Evolutionary conservation across 2,888 invertebrate genomes (phyloP).

Genomic region (Euclidia mi): DNA sequence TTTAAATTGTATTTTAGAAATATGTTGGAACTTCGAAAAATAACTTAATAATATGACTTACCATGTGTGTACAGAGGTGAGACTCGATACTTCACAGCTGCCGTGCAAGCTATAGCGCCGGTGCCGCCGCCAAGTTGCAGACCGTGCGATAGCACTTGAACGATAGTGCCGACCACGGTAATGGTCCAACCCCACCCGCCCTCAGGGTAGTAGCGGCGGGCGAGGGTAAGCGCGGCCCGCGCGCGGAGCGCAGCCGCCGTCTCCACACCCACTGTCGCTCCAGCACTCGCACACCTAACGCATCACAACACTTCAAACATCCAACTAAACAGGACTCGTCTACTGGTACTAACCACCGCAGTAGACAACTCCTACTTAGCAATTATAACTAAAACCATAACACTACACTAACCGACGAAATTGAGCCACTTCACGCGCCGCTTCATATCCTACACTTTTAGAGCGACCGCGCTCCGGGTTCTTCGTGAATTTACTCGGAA

Average conservation of each 20-base stretch:
- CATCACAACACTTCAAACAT: constrained; percentile 67
- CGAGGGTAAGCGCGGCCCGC: constrained; percentile 91
- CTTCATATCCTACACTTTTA: constrained; percentile 87
- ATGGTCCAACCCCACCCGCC: constrained; percentile 97
- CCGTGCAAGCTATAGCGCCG: constrained; percentile 91
- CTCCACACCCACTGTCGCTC: constrained; percentile 83
- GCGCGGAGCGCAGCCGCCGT: constrained; percentile 88
- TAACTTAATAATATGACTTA: constrained; percentile 69
- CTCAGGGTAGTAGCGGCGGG: constrained; percentile 95
- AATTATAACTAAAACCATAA: constrained; percentile 46
- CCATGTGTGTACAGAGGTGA: constrained; percentile 91
- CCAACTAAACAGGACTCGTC: constrained; percentile 35
- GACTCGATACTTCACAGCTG: constrained; percentile 91
- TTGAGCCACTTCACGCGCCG: constrained; percentile 85
- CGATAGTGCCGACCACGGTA: constrained; percentile 92
- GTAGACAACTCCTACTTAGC: constrained; percentile 37
- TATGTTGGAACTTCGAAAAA: background rate
- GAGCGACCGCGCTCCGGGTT: constrained; percentile 84
- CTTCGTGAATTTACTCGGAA: constrained; percentile 67
- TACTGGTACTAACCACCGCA: constrained; percentile 36
- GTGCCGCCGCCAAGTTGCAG: constrained; percentile 92
- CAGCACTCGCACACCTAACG: constrained; percentile 88
- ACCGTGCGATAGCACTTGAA: constrained; percentile 93
- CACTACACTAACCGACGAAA: constrained; percentile 85
- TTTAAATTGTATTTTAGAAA: background rate